A percentile compares a stretch with the other conserved stretches of the same genome.
phyloP scores from a whole-genome alignment of 2,797 vertebrate species.

The Pogoniulus pusillus region DNA sequence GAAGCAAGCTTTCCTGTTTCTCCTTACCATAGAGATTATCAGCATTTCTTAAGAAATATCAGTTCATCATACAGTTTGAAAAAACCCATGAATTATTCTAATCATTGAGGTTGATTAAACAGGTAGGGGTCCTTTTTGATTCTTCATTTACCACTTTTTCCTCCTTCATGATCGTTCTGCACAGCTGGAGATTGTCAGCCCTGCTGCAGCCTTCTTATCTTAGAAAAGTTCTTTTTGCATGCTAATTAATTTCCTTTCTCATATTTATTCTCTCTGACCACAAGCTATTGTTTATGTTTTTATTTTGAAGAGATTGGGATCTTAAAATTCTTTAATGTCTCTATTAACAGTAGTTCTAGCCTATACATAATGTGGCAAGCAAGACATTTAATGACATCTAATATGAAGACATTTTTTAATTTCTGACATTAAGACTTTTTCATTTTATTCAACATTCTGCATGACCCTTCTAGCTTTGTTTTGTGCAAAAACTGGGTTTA shows the following conservation, averaged over 20 bases:
- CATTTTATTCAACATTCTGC: neutral
- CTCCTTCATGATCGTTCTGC: conserved; percentile 7
- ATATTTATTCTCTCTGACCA: conserved; percentile 46
- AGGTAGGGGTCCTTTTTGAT: conserved; percentile 8
- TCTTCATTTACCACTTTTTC: conserved; percentile 31
- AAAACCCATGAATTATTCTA: conserved; percentile 27
- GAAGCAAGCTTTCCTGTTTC: neutral
- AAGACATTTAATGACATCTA: neutral
- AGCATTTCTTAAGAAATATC: neutral
- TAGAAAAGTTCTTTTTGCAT: conserved; percentile 53
- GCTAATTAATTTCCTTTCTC: conserved; percentile 59
- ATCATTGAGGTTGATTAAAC: neutral
- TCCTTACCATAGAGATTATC: neutral
- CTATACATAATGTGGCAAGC: neutral
- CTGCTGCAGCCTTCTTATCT: conserved; percentile 39
- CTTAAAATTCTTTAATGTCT: conserved; percentile 37
- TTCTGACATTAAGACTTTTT: neutral
- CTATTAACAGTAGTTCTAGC: conserved; percentile 14
- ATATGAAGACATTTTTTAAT: neutral
- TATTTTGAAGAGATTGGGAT: conserved; percentile 37
- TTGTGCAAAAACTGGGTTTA: neutral
- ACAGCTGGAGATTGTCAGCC: conserved; percentile 51
- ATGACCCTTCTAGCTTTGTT: neutral
- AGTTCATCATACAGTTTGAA: neutral
- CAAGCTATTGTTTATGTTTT: conserved; percentile 48